phyloP scores from a whole-genome alignment of 2,113 vertebrate species.

The Trogon melanurus region DNA sequence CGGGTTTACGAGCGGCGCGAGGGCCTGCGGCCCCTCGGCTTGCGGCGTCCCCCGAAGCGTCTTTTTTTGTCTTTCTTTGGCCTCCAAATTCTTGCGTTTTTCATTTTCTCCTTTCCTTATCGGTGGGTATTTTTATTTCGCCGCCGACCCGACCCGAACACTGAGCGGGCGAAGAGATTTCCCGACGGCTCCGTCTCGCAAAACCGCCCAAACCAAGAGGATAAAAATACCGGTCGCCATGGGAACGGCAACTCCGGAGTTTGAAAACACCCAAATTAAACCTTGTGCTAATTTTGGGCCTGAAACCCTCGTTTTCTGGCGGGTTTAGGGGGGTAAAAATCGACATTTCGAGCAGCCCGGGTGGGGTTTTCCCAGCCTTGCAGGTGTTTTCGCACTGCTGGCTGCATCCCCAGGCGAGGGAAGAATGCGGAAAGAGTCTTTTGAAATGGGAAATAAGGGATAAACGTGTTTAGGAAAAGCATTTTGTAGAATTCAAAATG shows the following conservation, averaged over 20 bases:
- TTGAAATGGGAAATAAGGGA: no score
- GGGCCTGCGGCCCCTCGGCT: rapidly evolving
- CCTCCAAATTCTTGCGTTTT: background rate
- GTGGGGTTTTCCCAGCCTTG: background rate
- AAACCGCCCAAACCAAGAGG: background rate
- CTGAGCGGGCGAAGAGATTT: background rate
- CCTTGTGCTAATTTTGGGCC: background rate
- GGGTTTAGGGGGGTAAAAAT: background rate
- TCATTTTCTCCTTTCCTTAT: background rate
- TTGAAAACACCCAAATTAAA: slow-evolving; percentile 39
- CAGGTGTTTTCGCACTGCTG: background rate
- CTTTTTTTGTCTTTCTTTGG: no score
- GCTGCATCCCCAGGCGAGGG: background rate
- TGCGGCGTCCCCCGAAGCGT: background rate
- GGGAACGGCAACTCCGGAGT: slow-evolving; percentile 43
- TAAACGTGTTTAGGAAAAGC: no score
- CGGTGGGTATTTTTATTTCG: background rate
- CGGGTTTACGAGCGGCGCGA: background rate
- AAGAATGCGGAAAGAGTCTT: no score
- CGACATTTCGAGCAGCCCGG: background rate
- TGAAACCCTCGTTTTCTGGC: background rate
- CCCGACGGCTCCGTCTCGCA: background rate
- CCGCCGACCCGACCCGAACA: background rate
- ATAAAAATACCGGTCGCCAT: slow-evolving; percentile 64
- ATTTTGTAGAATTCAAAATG: no score